These are phyloP conservation scores for Butastur rufipennis DNA, from an alignment of 2,113 vertebrate species.

Conservation along the genomic window DNA sequence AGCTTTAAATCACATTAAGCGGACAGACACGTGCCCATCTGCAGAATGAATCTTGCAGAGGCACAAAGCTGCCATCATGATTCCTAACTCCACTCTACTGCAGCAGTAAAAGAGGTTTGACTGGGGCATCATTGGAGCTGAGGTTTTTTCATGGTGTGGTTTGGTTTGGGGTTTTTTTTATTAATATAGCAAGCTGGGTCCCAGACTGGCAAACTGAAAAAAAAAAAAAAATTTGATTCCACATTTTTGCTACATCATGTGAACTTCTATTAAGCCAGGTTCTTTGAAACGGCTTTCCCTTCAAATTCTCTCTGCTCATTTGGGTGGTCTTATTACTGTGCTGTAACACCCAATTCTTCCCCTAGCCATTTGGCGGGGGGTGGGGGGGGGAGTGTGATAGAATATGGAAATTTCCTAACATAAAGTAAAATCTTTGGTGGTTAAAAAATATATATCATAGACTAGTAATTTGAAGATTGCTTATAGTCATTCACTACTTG, in stretches of 20 bases:
- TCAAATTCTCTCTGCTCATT: not conserved
- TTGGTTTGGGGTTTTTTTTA: not conserved
- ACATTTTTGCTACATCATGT: not conserved
- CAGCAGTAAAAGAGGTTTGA: not conserved
- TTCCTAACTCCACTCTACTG: not conserved
- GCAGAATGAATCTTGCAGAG: not conserved
- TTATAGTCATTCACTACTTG: not conserved
- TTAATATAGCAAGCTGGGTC: not conserved
- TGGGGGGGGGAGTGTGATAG: not conserved
- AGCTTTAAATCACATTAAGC: not conserved
- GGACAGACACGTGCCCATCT: not conserved
- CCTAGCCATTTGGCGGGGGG: not conserved
- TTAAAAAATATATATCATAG: not conserved
- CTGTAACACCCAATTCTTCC: not conserved
- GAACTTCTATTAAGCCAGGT: not conserved
- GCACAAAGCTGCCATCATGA: not conserved
- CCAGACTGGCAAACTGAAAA: not conserved
- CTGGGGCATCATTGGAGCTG: not conserved
- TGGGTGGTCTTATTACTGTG: not conserved
- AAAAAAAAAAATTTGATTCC: not conserved
- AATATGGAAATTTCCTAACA: not conserved
- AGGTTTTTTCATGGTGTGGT: fast-evolving
- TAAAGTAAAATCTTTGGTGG: not conserved
- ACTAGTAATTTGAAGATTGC: not conserved
- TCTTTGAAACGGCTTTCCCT: not conserved